Evolutionary conservation across 2,888 invertebrate species (phyloP), one percentile per base, ranked within the genome.

Genomic region (Panorpa germanica): DNA sequence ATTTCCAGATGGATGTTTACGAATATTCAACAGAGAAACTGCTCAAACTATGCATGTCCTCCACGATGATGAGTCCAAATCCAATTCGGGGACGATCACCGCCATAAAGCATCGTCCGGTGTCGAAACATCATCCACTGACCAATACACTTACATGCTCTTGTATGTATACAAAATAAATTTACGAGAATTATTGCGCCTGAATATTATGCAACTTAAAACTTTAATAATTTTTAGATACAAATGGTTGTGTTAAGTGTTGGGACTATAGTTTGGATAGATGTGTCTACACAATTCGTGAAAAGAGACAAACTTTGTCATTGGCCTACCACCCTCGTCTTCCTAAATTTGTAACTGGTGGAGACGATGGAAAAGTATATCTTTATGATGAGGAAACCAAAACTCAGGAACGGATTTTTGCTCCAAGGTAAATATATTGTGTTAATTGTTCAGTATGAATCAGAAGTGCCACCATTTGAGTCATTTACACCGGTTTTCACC

Each of bases 321-420:
- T n/a, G n/a, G n/a, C n/a, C n/a, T n/a, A n/a, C n/a, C n/a, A n/a
- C n/a, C n/a, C n/a, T n/a, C n/a, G n/a, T n/a, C n/a, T n/a, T n/a
- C n/a, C n/a, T n/a, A n/a, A n/a, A n/a, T n/a, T n/a, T n/a, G n/a
- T n/a, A n/a, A 69, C 72, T 0, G 65, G 64, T 32, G 73, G 73
- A 1, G 70, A 70, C 40, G 70, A 74, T 43, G 54, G 61, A 11
- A 65, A 59, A 43, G 48, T 75, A 21, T 62, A 61, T 40, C 58
- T 74, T 46, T 75, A 74, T 43, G 71, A 75, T 40, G 71, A 70
- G 49, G 72, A 74, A 51, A 68, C 65, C 9, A 65, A 63, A 44
- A 65, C 61, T 4, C 64, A 64, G 44, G 71, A 71, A 46, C 53
- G 69, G 35, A 57, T 68, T 29, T 62, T 70, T 43, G 57, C 59